phyloP scores from a whole-genome alignment of 2,797 vertebrate genomes.

The Crax fasciolata region DNA sequence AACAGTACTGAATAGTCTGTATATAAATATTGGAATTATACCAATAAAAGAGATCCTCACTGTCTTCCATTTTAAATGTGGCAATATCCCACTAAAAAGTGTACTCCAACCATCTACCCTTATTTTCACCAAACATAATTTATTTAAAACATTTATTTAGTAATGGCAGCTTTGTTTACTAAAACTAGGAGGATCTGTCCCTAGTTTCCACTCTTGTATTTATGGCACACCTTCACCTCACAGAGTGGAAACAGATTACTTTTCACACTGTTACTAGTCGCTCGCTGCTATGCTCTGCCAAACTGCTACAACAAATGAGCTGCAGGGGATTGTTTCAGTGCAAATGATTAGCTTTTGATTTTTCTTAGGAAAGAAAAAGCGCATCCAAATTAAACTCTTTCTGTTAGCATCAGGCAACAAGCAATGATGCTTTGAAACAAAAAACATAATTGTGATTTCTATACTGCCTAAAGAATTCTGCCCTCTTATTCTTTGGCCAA shows the following conservation, averaged over 20 bases:
- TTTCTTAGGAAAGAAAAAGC: neutral
- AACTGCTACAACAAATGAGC: neutral
- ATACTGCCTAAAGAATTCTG: neutral
- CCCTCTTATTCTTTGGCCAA: neutral
- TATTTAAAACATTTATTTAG: neutral
- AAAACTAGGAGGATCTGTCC: neutral
- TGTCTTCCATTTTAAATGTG: neutral
- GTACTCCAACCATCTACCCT: neutral
- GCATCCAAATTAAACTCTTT: neutral
- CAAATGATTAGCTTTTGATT: neutral
- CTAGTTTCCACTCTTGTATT: neutral
- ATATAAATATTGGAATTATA: neutral
- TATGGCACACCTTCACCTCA: neutral
- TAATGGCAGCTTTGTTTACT: neutral
- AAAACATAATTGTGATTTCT: neutral
- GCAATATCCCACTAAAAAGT: neutral
- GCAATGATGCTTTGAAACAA: neutral
- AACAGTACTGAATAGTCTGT: neutral
- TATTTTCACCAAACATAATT: neutral
- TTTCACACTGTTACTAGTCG: neutral
- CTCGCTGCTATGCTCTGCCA: neutral
- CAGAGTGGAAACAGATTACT: neutral
- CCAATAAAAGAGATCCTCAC: neutral
- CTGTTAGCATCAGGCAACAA: neutral
- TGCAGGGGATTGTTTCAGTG: neutral